Percentiles rank a stretch among this genome's conserved stretches.
phyloP scores from a whole-genome alignment of 2,113 vertebrate species.

The Fukomys damarensis region DNA sequence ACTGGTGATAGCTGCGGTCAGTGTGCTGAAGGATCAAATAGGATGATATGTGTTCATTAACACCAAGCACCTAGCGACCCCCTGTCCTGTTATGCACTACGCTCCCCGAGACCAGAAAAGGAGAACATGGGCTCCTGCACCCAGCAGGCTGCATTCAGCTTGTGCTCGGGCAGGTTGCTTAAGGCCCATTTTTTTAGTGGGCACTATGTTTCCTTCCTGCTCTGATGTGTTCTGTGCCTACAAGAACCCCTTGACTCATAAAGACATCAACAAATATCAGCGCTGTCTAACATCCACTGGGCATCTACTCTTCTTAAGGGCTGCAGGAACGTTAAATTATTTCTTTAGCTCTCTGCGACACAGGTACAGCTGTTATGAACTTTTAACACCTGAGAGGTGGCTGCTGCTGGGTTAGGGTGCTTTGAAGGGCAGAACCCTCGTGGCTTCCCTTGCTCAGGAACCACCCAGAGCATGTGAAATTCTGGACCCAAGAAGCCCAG shows the following conservation, averaged over 20 bases:
- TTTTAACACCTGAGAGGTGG: not conserved
- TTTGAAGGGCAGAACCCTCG: not conserved
- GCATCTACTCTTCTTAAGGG: not conserved
- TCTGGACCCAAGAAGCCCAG: not conserved
- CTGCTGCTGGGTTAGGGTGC: not conserved
- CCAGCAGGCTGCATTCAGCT: not conserved
- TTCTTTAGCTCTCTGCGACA: not conserved
- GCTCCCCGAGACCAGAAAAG: not conserved
- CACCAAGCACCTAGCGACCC: not conserved
- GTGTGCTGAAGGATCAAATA: not conserved
- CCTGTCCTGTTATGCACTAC: rapidly evolving
- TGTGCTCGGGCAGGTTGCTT: rapidly evolving
- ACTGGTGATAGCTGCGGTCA: not conserved
- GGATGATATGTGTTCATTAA: not conserved
- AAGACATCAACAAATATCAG: not conserved
- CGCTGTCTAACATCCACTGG: not conserved
- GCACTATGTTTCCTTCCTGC: not conserved
- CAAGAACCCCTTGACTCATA: not conserved
- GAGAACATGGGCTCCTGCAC: too few relatives aligned
- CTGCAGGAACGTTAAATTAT: too few relatives aligned
- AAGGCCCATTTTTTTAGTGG: rapidly evolving
- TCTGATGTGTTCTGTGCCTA: not conserved
- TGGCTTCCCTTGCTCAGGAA: not conserved
- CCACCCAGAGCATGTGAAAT: not conserved
- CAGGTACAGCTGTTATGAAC: not conserved